A percentile compares a stretch with the other conserved stretches of the same genome.
Conservation (phyloP, 30 jellyfish, hydroid and myxozoan species). For the Catostylus mosaicus region DNA sequence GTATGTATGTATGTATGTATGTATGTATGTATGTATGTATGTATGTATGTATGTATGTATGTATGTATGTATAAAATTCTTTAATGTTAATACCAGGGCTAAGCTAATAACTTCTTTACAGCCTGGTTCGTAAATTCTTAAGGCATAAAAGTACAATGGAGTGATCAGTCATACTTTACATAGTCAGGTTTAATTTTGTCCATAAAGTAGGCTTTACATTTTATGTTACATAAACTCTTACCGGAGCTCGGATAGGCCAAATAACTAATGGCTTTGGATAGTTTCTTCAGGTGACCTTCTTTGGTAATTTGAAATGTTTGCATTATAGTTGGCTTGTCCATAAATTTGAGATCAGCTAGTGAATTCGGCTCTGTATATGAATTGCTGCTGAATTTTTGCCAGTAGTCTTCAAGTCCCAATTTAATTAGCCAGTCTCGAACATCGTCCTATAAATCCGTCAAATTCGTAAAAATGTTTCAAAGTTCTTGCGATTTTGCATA, state of each 20-base stretch:
- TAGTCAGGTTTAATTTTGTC: too few species aligned
- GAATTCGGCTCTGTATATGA: slow-evolving; percentile 94
- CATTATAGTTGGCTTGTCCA: slow-evolving; percentile 80
- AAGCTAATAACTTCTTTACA: too few species aligned
- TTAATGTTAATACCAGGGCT: too few species aligned
- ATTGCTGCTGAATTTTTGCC: slow-evolving; percentile 83
- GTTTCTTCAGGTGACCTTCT: slow-evolving; percentile 85
- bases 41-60: slow-evolving; percentile 31
- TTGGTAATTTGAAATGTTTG: slow-evolving; percentile 77
- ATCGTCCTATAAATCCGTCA: slow-evolving; percentile 63
- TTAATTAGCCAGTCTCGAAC: slow-evolving; percentile 91
- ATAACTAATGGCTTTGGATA: slow-evolving; percentile 76
- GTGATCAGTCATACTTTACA: too few species aligned
- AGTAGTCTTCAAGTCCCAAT: slow-evolving; percentile 87
- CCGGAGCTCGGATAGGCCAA: slow-evolving; percentile 94
- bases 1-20: slow-evolving; percentile 37
- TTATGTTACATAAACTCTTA: slow-evolving; percentile 3
- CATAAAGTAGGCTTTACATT: too few species aligned
- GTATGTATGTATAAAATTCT: too few species aligned
- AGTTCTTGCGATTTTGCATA: neutral
- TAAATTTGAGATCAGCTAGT: slow-evolving; percentile 90
- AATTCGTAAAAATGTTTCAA: neutral
- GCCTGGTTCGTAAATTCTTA: too few species aligned
- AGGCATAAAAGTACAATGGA: too few species aligned
- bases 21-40: slow-evolving; percentile 39